Percentiles rank a stretch among this genome's conserved stretches.
Evolutionary conservation across 2,888 invertebrate genomes (phyloP).

Genomic region (Ceramica pisi): DNA sequence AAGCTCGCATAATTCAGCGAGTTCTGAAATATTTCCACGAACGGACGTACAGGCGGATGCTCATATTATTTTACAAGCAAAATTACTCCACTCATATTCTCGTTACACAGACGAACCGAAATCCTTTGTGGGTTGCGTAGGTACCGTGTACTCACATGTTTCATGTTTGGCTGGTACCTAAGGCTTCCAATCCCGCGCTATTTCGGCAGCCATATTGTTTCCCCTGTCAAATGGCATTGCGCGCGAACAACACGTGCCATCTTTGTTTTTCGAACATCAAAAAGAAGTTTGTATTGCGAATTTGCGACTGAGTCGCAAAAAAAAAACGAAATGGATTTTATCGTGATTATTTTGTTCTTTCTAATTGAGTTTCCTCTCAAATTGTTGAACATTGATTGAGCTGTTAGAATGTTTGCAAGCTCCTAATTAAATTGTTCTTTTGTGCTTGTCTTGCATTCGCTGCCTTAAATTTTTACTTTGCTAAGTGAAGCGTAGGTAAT

Average conservation of each 20-base stretch:
- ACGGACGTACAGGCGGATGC: conserved; percentile 39
- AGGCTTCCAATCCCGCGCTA: conserved; percentile 3
- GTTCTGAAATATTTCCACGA: conserved; percentile 41
- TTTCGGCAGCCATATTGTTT: conserved; percentile 38
- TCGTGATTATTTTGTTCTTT: conserved; percentile 38
- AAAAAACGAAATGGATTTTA: conserved; percentile 14
- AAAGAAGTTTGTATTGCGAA: neutral
- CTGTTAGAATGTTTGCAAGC: conserved; percentile 26
- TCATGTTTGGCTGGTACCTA: conserved; percentile 32
- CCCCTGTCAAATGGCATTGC: conserved; percentile 40
- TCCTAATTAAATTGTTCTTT: conserved; percentile 36
- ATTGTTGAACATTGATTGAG: conserved; percentile 41
- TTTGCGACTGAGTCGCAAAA: conserved; percentile 19
- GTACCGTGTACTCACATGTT: conserved; percentile 12
- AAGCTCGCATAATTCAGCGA: conserved; percentile 35
- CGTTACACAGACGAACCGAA: conserved; percentile 54
- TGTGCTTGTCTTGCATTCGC: conserved; percentile 34
- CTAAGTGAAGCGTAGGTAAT: conserved; percentile 31
- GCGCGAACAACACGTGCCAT: neutral
- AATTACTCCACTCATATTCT: conserved; percentile 46
- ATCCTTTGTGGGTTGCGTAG: conserved; percentile 52
- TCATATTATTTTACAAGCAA: conserved; percentile 58
- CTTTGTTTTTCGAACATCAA: conserved; percentile 14
- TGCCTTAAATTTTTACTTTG: conserved; percentile 37
- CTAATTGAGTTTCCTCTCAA: conserved; percentile 29